Evolutionary conservation across 2,113 vertebrate species (phyloP), one percentile per base, ranked within the genome.

Genomic region (Sarotherodon lohbergeri): DNA sequence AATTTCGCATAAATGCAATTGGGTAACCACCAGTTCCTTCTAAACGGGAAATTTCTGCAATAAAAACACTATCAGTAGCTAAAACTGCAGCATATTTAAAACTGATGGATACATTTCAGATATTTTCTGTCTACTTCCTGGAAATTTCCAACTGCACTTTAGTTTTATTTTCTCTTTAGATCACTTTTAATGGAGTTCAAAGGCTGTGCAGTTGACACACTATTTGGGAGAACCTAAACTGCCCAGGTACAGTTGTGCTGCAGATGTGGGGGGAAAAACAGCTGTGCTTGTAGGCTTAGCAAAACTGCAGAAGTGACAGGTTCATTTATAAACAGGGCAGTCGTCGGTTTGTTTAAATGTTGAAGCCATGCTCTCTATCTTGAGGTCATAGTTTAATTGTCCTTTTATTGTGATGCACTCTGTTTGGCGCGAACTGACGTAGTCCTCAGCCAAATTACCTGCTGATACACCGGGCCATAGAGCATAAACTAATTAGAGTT

Each of bases 291-390:
- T 48, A 76, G 43, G 16, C 41, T 48, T 29, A 81, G 19, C 36
- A 10, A 81, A 81, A 41, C 54, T 54, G 27, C 79, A 24, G 7
- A 22, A 19, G 46, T 19, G 9, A n/a, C 34, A 12, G 12, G 7
- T 12, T 24, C 3, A 19, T 8, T 76, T 9, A 17, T 34, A 46
- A 59, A 71, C 12, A 8, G 73, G 16, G 14, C 6, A 50, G 36
- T 56, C 24, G 27, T 39, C 63, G 17, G 5, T 86, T 83, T 78
- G 81, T 84, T 87, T 85, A 84, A 81, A 80, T 87, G 52, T 34
- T 13, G 24, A 17, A 78, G 46, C 16, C 12, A 24, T 73, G 78
- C 16, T 79, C 4, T 85, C 8, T 4, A 5, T 27, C 7, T 79
- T 9, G 5, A 87, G 73, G 56, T 86, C 82, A 78, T 4, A 16